Conservation (phyloP, 2,113 vertebrate species). For the Cyprinodon brontotheroides region DNA sequence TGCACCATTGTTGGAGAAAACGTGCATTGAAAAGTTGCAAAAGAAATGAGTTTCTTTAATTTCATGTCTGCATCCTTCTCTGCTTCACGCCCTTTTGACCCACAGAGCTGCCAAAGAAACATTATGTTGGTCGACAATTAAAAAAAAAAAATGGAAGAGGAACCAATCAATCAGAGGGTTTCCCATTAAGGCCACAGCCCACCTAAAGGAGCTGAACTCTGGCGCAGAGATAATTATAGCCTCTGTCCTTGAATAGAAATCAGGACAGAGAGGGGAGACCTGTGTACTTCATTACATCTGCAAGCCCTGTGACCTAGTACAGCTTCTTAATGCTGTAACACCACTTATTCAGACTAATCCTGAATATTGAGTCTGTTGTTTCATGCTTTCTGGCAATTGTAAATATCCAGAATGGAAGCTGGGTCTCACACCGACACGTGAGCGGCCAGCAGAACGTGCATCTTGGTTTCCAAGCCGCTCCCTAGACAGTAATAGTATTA, state of each 20-base stretch:
- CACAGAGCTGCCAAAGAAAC: slow-evolving; percentile 16
- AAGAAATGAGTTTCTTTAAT: not conserved
- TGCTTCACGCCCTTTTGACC: slow-evolving; percentile 26
- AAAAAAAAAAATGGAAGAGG: slow-evolving; percentile 21
- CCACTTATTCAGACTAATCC: slow-evolving; percentile 15
- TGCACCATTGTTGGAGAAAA: too few species aligned
- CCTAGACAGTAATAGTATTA: slow-evolving; percentile 36
- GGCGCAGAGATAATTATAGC: slow-evolving; percentile 39
- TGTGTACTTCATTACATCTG: slow-evolving; percentile 37
- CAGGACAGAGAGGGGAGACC: slow-evolving; percentile 25
- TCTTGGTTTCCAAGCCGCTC: slow-evolving; percentile 54
- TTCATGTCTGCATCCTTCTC: not conserved
- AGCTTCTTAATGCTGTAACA: slow-evolving; percentile 18
- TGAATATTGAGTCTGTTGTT: slow-evolving; percentile 26
- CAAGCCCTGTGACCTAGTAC: slow-evolving; percentile 5
- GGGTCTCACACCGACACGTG: slow-evolving; percentile 41
- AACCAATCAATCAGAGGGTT: slow-evolving; percentile 48
- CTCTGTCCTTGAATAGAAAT: slow-evolving; percentile 38
- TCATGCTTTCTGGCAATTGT: slow-evolving; percentile 40
- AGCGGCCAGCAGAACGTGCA: slow-evolving; percentile 53
- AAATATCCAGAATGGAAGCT: slow-evolving; percentile 34
- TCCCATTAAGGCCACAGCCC: slow-evolving; percentile 34
- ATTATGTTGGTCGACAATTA: slow-evolving; percentile 48
- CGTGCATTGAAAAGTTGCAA: too few species aligned
- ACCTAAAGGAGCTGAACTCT: slow-evolving; percentile 28